Percentiles rank a stretch among this genome's conserved stretches.
Conservation (phyloP, 2,113 vertebrate genomes). For the Hemiscyllium ocellatum region DNA sequence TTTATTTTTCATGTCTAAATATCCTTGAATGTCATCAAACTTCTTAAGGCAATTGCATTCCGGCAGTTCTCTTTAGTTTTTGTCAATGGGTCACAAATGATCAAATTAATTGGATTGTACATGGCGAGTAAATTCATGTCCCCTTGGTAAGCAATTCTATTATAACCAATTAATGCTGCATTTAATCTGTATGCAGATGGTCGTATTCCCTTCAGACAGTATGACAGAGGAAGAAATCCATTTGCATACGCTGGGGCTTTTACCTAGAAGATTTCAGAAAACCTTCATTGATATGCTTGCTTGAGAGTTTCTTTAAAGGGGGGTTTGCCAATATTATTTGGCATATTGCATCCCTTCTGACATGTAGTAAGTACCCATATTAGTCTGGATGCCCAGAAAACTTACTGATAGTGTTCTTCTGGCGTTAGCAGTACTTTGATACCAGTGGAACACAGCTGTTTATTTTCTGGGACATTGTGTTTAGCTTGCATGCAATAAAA, state of each 20-base stretch:
- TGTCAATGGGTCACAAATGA: not conserved
- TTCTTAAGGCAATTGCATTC: not conserved
- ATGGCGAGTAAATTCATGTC: not conserved
- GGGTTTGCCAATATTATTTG: not conserved
- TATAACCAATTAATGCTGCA: not conserved
- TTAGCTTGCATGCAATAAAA: not conserved
- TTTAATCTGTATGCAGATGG: not conserved
- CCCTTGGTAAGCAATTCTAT: not conserved
- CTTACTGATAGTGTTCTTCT: not conserved
- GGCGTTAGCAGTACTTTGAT: not conserved
- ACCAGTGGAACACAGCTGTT: not conserved
- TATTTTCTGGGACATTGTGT: not conserved
- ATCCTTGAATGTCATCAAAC: not conserved
- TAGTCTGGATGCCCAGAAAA: not conserved
- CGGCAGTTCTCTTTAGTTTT: not conserved
- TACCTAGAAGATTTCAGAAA: not conserved
- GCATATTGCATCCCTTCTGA: not conserved
- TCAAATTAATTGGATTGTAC: not conserved
- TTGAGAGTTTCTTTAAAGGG: not conserved
- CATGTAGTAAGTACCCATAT: not conserved
- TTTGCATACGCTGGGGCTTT: not conserved
- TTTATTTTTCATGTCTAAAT: not conserved
- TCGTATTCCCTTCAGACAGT: not conserved
- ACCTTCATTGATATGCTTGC: not conserved
- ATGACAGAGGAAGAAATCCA: not conserved